Evolutionary conservation across 2,113 vertebrate genomes (phyloP).

Genomic region (Dicentrarchus labrax): DNA sequence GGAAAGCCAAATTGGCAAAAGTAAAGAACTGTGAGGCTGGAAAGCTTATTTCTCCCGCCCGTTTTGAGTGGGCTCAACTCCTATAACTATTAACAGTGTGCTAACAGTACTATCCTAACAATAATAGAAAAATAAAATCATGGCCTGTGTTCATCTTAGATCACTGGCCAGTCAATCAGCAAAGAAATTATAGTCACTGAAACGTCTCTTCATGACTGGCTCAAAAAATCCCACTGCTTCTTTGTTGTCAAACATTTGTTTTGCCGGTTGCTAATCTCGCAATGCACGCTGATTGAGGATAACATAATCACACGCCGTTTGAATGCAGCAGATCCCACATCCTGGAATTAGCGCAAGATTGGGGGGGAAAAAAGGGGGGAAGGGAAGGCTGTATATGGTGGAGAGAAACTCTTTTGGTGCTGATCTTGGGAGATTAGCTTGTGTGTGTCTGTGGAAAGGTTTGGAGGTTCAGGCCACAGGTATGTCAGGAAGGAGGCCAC

Average conservation of each 20-base stretch:
- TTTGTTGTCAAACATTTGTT: constrained; percentile 64
- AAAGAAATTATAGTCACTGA: constrained; percentile 44
- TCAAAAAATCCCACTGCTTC: constrained; percentile 8
- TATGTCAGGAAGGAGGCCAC: constrained; percentile 82
- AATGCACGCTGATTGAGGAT: constrained; percentile 59
- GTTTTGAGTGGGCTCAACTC: constrained; percentile 29
- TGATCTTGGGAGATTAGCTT: constrained; percentile 74
- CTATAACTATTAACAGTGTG: constrained; percentile 47
- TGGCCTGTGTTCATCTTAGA: constrained; percentile 55
- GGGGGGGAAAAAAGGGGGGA: constrained; percentile 14
- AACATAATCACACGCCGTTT: constrained; percentile 57
- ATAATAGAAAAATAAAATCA: constrained; percentile 59
- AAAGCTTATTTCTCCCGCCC: constrained; percentile 47
- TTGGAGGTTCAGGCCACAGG: constrained; percentile 84
- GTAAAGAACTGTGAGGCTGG: constrained; percentile 47
- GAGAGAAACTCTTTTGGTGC: constrained; percentile 71
- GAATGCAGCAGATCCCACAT: constrained; percentile 67
- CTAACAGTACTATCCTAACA: constrained; percentile 53
- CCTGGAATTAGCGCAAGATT: constrained; percentile 68
- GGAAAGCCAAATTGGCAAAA: constrained; percentile 73
- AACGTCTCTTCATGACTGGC: constrained; percentile 47
- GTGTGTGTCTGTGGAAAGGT: constrained; percentile 79
- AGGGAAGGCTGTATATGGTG: constrained; percentile 59
- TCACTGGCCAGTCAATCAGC: constrained; percentile 59
- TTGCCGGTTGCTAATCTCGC: constrained; percentile 71